Evolutionary conservation across 1,140 invertebrate species (phyloP), one percentile per base, ranked within the genome.

Genomic region (Ips typographus): DNA sequence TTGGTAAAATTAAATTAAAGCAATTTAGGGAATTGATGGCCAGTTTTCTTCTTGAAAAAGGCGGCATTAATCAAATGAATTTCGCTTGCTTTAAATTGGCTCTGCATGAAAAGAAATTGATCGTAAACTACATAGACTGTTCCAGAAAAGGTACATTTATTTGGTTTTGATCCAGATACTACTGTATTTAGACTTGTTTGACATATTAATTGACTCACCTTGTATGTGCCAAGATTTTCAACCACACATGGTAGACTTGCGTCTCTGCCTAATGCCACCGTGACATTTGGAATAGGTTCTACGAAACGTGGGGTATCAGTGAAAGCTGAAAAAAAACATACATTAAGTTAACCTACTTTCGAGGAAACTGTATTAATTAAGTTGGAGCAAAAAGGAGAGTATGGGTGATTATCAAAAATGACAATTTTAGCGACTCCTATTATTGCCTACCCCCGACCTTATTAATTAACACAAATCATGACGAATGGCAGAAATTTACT

Each of bases 201-300:
- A 47, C 4, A 47, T 49, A 22, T 49, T 49, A 49, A 49, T 22
- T 2, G 6, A 49, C 81, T 84, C 85, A 95, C 93, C 89, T 94
- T 94, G 78, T 94, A 93, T 70, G 85, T 87, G 72, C 92, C 92
- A 65, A 95, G 87, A 78, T 94, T 92, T 77, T 94, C 91, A 44
- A 95, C 91, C 59, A 94, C 91, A 76, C 94, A 95, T 6, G 92
- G 92, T 73, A 95, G 82, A 76, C 89, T 93, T 51, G 92, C 93
- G 78, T 95, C 93, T 76, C 93, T 85, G 66, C 93, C 93, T 38
- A 94, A 85, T 52, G 93, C 91, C 56, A 94, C 93, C 2, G 93
- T 95, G 68, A 93, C 90, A 80, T 94, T 94, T 40, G 91, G 91
- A 76, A 94, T 93, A 37, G 91, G 91, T 80, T 94, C 92, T 36